phyloP scores from a whole-genome alignment of 2,113 vertebrate genomes.

The Petaurus breviceps region DNA sequence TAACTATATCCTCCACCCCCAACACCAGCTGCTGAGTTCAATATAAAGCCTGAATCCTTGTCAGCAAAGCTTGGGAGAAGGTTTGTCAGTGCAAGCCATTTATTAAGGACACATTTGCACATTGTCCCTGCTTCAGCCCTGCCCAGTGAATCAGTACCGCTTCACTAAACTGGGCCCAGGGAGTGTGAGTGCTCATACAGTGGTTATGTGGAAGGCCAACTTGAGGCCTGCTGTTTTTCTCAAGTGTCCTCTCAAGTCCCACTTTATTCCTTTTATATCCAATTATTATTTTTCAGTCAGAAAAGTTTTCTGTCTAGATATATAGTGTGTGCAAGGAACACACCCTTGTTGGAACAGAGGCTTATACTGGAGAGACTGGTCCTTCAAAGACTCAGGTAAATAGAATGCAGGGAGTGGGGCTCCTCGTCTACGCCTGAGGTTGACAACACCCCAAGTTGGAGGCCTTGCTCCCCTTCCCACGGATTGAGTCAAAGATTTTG shows the following conservation, averaged over 20 bases:
- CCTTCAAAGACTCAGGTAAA: not conserved
- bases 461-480: not conserved
- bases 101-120: not conserved
- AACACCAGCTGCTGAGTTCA: not conserved
- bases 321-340: not conserved
- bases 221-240: not conserved
- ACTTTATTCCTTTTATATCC: not conserved
- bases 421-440: not conserved
- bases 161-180: not conserved
- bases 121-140: not conserved
- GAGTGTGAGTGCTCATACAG: not conserved
- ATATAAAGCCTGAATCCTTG: not conserved
- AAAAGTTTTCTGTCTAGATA: not conserved
- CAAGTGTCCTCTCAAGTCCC: not conserved
- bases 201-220: not conserved
- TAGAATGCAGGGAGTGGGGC: not conserved
- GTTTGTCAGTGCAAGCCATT: not conserved
- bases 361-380: not conserved
- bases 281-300: not conserved
- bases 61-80: not conserved
- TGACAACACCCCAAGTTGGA: not conserved
- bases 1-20: not conserved
- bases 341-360: not conserved
- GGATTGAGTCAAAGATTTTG: rapidly evolving
- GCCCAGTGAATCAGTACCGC: not conserved